These are phyloP conservation scores for Blastomussa wellsi DNA, from an alignment of 92 coral and sea anemone genomes.

Conservation along the genomic window DNA sequence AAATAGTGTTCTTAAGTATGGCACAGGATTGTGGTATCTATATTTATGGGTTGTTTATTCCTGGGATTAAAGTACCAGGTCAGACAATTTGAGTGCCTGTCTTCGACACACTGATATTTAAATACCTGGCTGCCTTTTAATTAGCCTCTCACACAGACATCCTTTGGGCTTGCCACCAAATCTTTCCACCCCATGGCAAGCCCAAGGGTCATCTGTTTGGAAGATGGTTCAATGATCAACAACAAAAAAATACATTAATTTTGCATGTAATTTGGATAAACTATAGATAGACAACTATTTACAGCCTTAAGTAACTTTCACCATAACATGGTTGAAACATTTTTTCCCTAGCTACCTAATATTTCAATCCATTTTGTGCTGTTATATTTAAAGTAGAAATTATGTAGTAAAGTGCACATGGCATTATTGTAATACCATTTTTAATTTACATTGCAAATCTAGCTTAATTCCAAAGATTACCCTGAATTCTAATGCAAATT, in stretches of 20 bases:
- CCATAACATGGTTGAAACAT: not conserved
- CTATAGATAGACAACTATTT: not conserved
- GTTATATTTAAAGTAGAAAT: not conserved
- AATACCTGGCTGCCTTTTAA: too few relatives aligned
- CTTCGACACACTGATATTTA: not conserved
- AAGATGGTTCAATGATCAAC: not conserved
- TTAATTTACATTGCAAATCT: not conserved
- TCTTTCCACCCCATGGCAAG: too few relatives aligned
- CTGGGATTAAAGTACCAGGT: not conserved
- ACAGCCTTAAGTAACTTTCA: not conserved
- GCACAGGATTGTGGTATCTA: not conserved
- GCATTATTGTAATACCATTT: not conserved
- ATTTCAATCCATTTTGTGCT: not conserved
- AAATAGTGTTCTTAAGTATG: not conserved
- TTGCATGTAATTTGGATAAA: not conserved
- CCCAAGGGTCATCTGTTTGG: too few relatives aligned
- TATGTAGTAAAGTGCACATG: not conserved
- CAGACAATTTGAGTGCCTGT: not conserved
- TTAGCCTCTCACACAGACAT: too few relatives aligned
- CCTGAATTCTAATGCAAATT: not conserved
- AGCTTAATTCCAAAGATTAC: not conserved
- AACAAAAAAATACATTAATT: not conserved
- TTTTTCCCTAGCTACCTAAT: not conserved
- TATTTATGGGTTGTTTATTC: too few relatives aligned
- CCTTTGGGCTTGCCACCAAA: too few relatives aligned